phyloP scores from a whole-genome alignment of 2,888 invertebrate species.

The Aplocera efformata region DNA sequence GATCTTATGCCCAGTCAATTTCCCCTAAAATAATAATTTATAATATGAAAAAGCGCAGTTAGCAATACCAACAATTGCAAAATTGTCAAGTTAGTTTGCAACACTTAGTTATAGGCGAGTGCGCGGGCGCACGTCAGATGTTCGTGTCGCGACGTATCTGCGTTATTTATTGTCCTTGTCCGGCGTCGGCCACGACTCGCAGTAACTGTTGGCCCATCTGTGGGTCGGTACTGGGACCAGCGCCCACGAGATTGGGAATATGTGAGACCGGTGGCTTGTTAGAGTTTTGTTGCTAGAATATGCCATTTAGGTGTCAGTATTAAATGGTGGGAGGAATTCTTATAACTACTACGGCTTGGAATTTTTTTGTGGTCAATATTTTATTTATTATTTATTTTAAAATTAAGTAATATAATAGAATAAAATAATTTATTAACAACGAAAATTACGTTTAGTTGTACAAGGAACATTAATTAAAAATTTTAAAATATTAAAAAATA shows the following conservation, averaged over 20 bases:
- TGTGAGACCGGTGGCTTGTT: slow-evolving; percentile 23
- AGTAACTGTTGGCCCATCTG: slow-evolving; percentile 23
- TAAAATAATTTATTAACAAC: too few species aligned
- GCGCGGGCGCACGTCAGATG: slow-evolving; percentile 65
- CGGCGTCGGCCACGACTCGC: slow-evolving; percentile 54
- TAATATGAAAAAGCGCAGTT: background rate
- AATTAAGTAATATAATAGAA: too few species aligned
- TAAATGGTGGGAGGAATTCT: too few species aligned
- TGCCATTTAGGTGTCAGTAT: too few species aligned
- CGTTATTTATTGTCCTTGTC: slow-evolving; percentile 74
- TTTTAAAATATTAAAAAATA: too few species aligned
- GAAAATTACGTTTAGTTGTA: too few species aligned
- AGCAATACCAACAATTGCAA: slow-evolving; percentile 3
- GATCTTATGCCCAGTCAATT: too few species aligned
- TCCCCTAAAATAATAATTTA: background rate
- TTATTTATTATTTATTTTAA: too few species aligned
- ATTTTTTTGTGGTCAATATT: too few species aligned
- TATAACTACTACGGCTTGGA: too few species aligned
- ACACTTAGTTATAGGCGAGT: slow-evolving; percentile 27
- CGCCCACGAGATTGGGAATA: slow-evolving; percentile 2
- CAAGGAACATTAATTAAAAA: too few species aligned
- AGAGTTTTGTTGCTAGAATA: slow-evolving; percentile 10
- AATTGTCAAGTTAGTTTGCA: slow-evolving; percentile 26
- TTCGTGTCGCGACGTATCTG: slow-evolving; percentile 72
- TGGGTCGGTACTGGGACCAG: slow-evolving; percentile 7